Percentiles rank a stretch among this genome's conserved stretches.
phyloP scores from a whole-genome alignment of 2,888 invertebrate species.

The Zaprionus obscuricornis region DNA sequence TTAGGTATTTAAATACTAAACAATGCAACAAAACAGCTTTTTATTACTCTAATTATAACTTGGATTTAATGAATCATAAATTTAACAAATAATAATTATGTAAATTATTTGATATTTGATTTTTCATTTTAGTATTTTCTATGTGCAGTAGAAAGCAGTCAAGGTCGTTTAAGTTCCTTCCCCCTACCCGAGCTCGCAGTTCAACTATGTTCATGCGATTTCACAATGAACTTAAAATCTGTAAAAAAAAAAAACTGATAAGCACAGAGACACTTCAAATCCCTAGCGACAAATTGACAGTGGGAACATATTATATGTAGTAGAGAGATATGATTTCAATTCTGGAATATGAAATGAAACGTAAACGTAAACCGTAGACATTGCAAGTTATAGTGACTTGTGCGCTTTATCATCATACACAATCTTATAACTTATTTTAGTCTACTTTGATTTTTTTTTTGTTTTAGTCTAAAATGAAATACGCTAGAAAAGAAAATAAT shows the following conservation, averaged over 20 bases:
- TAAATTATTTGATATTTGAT: too few species aligned
- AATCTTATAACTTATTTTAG: constrained; percentile 18
- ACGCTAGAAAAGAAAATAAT: constrained; percentile 1
- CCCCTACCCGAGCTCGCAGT: too few species aligned
- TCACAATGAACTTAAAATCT: constrained; percentile 27
- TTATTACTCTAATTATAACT: too few species aligned
- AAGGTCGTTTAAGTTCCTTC: constrained; percentile 19
- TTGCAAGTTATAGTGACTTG: constrained; percentile 23
- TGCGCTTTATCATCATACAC: constrained; percentile 27
- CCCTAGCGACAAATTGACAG: constrained; percentile 28
- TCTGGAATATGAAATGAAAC: constrained; percentile 25
- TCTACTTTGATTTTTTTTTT: too few species aligned
- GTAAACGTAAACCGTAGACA: constrained; percentile 15
- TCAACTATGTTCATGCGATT: constrained; percentile 10
- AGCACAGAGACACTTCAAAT: constrained; percentile 37
- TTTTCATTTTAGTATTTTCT: too few species aligned
- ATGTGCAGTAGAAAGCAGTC: neutral
- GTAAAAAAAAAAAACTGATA: constrained; percentile 43
- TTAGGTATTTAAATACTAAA: constrained; percentile 25
- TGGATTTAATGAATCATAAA: too few species aligned
- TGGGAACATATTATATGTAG: too few species aligned
- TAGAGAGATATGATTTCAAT: constrained; percentile 55
- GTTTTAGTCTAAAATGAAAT: constrained; percentile 18
- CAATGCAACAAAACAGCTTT: too few species aligned
- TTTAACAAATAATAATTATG: too few species aligned